Evolutionary conservation across 2,888 invertebrate species (phyloP).

Genomic region (Bhutanitis thaidina): DNA sequence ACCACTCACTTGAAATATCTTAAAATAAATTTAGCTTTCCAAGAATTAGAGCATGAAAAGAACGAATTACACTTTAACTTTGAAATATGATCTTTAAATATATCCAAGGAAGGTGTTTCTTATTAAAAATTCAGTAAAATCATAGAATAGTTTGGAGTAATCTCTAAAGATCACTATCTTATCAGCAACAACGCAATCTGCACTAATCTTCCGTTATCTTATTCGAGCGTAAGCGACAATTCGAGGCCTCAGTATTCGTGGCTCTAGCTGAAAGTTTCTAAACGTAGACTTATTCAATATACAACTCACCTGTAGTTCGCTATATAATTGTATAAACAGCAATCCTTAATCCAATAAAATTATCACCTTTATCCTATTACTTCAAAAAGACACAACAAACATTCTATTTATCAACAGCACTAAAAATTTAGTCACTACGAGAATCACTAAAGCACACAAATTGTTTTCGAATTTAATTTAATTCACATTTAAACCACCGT

Average conservation of each 20-base stretch:
- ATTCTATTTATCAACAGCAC: conserved; percentile 59
- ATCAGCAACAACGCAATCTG: conserved; percentile 70
- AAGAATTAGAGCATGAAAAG: conserved; percentile 55
- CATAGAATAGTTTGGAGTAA: conserved; percentile 1
- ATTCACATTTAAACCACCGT: conserved; percentile 56
- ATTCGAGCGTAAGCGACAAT: conserved; percentile 40
- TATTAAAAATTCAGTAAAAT: neutral
- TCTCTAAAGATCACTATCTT: conserved; percentile 38
- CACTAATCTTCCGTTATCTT: conserved; percentile 72
- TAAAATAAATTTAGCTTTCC: conserved; percentile 42
- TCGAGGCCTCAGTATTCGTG: conserved; percentile 56
- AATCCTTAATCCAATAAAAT: conserved; percentile 74
- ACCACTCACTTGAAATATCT: conserved; percentile 53
- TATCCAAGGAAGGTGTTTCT: neutral
- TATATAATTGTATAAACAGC: conserved; percentile 60
- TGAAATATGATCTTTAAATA: neutral
- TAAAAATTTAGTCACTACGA: conserved; percentile 51
- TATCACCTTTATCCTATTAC: conserved; percentile 73
- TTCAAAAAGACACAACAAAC: conserved; percentile 67
- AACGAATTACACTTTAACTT: conserved; percentile 22
- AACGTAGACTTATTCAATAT: conserved; percentile 19
- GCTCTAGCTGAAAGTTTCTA: conserved; percentile 35
- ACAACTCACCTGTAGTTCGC: conserved; percentile 61
- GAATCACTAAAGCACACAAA: conserved; percentile 55
- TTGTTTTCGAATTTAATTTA: conserved; percentile 41